Conservation (phyloP, 2,888 invertebrate genomes). For the Strigamia maritima region DNA sequence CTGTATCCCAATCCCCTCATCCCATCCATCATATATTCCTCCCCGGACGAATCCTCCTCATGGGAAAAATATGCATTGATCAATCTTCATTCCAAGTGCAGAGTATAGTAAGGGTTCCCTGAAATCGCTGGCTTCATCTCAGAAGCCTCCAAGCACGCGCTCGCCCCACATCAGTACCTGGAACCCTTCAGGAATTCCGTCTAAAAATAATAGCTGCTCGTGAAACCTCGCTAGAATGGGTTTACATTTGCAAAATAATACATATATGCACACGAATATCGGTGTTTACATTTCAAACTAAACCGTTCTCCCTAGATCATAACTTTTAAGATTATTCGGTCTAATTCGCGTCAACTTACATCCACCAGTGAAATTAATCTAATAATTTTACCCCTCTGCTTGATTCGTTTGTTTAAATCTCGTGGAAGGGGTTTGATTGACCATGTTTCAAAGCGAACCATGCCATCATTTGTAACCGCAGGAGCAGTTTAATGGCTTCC, state of each 20-base stretch:
- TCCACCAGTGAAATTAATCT: neutral
- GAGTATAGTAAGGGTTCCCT: constrained; percentile 31
- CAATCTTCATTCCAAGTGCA: constrained; percentile 24
- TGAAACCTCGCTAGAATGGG: neutral
- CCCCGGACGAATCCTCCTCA: constrained; percentile 8
- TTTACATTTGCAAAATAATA: neutral
- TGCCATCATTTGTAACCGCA: constrained; percentile 28
- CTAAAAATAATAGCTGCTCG: neutral
- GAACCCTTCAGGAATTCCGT: constrained; percentile 17
- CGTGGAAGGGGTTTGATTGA: constrained; percentile 11
- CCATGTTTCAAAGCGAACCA: neutral
- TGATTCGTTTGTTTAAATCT: neutral
- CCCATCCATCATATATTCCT: constrained; percentile 22
- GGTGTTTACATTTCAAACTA: no score
- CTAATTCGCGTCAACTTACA: neutral
- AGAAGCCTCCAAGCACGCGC: neutral
- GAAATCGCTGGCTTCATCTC: constrained; percentile 30
- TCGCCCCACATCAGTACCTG: constrained; percentile 15
- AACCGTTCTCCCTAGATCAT: no score
- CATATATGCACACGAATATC: neutral
- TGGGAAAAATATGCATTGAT: constrained; percentile 29
- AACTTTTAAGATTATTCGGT: neutral
- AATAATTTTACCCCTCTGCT: neutral
- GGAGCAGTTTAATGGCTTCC: constrained; percentile 24
- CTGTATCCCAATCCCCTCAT: neutral